Evolutionary conservation across 2,888 invertebrate genomes (phyloP), one percentile per base, ranked within the genome.

Genomic region (Eumacrocentrus americanus): DNA sequence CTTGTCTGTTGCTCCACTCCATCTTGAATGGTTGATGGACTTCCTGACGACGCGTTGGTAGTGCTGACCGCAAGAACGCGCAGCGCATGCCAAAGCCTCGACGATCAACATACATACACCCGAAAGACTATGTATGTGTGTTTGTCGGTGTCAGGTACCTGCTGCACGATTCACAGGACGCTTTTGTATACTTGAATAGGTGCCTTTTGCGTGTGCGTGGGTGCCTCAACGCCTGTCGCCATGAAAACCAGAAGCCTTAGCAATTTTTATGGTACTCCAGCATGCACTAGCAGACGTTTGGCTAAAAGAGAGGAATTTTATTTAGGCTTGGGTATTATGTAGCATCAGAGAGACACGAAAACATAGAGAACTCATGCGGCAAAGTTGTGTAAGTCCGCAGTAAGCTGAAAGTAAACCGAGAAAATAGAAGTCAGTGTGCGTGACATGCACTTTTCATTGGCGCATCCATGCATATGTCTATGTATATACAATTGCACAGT

Each of bases 1-100:
- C 58, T 54, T 61, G 56, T 68, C 58, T 61, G 68, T 68, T 67
- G 68, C 70, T 67, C 68, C 69, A 72, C 73, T 67, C 75, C 75
- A 76, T 76, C 72, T 76, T 42, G 46, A 42, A 14, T 51, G 37
- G 20, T 40, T 46, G 56, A 58, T 16, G 37, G 56, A 55, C 16
- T 51, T 53, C 57, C 50, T 46, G 35, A 44, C 34, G 55, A 42
- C 52, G 53, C 35, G 59, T 63, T 61, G 57, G 63, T 55, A 59
- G 58, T 54, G 52, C 62, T 57, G 60, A 60, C 50, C 42, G 61
- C 38, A 48, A 61, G 40, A 57, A 61, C 5, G 40, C 54, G 51
- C 52, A 38, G 46, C 48, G 61, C 58, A 61, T 58, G 61, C 61
- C 61, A 61, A 61, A 48, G 51, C 35, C 51, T 38, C 25, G 25